Conservation (phyloP, 2,888 invertebrate species). For the Dryomyza anilis region DNA sequence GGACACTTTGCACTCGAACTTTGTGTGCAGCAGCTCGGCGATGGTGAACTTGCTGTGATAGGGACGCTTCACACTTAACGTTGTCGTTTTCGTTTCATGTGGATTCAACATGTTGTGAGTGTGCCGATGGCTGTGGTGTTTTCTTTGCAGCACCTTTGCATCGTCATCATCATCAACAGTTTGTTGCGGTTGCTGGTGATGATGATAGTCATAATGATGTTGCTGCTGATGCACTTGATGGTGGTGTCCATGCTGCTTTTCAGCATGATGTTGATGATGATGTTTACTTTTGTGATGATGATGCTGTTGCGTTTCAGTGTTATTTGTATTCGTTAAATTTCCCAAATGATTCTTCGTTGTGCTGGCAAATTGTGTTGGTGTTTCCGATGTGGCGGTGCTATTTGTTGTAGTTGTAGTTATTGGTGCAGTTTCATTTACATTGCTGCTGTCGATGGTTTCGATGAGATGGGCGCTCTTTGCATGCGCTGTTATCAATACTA, state of each 20-base stretch:
- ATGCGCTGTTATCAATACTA: conserved; percentile 52
- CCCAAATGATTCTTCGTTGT: background rate
- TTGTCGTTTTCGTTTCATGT: conserved; percentile 16
- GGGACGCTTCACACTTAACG: conserved; percentile 39
- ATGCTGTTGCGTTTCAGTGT: conserved; percentile 5
- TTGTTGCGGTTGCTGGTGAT: conserved; percentile 31
- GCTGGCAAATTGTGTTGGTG: background rate
- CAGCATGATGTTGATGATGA: conserved; percentile 35
- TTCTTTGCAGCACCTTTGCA: too few relatives aligned
- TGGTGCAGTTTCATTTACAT: background rate
- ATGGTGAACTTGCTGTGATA: conserved; percentile 66
- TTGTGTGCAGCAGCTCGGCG: conserved; percentile 70
- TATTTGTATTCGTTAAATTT: background rate
- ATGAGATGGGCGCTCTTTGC: conserved; percentile 51
- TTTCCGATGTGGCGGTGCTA: background rate
- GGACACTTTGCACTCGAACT: conserved; percentile 73
- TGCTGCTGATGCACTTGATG: conserved; percentile 36
- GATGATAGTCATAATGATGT: conserved; percentile 32
- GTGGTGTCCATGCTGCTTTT: conserved; percentile 30
- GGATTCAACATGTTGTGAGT: background rate
- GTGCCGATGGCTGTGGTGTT: conserved; percentile 13
- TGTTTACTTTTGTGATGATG: conserved; percentile 28
- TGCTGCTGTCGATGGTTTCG: conserved; percentile 35
- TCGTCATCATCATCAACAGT: background rate
- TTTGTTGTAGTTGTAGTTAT: conserved; percentile 2